Evolutionary conservation across 2,113 vertebrate genomes (phyloP), one percentile per base, ranked within the genome.

Genomic region (Prinia subflava): DNA sequence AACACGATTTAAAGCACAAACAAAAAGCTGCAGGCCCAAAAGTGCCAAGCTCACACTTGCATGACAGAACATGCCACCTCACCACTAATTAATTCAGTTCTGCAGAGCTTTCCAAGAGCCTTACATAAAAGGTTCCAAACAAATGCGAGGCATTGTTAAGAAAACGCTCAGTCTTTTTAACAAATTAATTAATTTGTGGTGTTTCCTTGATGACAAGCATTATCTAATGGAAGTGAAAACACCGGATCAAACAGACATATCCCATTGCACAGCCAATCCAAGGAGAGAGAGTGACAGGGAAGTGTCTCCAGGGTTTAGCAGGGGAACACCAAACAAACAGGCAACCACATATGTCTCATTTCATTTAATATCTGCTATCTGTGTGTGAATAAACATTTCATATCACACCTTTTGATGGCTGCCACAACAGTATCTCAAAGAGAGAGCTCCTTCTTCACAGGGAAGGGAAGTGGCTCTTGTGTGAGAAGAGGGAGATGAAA

Each of bases 371-470:
- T 91, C 84, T 39, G 41, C 23, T 74, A 23, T 92, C 93, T 67
- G 71, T 8, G 89, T 92, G 95, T 88, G 90, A 96, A 96, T 93
- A 96, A 96, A 94, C 88, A 96, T 95, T 96, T 86, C 79, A 16
- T 44, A 83, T 95, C 90, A 9, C 95, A 96, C 94, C 94, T 95
- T 96, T 86, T 97, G 94, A 96, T 95, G 96, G 91, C 93, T 95
- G 94, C 92, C 95, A 94, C 89, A 93, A 96, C 94, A 96, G 39
- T 68, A 82, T 90, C 95, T 92, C 87, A 92, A 50, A 95, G 85
- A 60, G 56, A 75, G 33, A 57, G 91, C 82, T 85, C 63, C 71
- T 74, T 70, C 73, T 89, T 74, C 68, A 20, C 63, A 5, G 52
- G 82, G 10, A 53, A 89, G 73, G 37, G 55, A 63, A 42, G 57